phyloP scores from a whole-genome alignment of 2,797 vertebrate species.

The Syncerus caffer region DNA sequence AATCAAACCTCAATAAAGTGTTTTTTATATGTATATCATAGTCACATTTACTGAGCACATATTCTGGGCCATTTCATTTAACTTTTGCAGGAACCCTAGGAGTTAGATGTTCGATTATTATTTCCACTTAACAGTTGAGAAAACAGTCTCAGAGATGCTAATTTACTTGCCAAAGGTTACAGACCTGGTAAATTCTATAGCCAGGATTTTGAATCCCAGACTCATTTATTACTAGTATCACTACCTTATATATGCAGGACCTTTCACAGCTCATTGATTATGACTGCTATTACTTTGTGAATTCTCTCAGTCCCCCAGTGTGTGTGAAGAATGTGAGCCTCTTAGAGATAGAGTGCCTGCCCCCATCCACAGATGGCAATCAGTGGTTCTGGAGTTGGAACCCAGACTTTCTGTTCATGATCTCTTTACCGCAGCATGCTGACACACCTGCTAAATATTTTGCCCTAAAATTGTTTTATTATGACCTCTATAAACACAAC shows the following conservation, averaged over 20 bases:
- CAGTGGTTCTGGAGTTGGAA: background rate
- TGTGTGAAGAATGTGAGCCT: background rate
- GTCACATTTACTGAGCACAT: background rate
- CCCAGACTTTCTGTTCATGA: background rate
- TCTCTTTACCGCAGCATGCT: background rate
- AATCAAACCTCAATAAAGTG: background rate
- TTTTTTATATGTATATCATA: background rate
- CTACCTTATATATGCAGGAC: background rate
- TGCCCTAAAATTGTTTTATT: background rate
- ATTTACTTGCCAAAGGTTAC: background rate
- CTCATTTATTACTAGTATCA: background rate
- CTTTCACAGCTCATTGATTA: background rate
- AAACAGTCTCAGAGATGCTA: background rate
- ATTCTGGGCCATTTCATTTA: background rate
- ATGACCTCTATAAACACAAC: slow-evolving; percentile 4
- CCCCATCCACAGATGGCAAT: background rate
- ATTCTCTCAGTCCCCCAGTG: background rate
- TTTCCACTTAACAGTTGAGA: background rate
- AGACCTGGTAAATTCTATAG: background rate
- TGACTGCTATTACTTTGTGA: background rate
- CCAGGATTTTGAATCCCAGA: background rate
- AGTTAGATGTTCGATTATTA: background rate
- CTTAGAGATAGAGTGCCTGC: background rate
- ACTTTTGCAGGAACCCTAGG: background rate
- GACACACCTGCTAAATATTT: background rate